Conservation (phyloP, 1,140 invertebrate species). For the Cataglyphis hispanica region DNA sequence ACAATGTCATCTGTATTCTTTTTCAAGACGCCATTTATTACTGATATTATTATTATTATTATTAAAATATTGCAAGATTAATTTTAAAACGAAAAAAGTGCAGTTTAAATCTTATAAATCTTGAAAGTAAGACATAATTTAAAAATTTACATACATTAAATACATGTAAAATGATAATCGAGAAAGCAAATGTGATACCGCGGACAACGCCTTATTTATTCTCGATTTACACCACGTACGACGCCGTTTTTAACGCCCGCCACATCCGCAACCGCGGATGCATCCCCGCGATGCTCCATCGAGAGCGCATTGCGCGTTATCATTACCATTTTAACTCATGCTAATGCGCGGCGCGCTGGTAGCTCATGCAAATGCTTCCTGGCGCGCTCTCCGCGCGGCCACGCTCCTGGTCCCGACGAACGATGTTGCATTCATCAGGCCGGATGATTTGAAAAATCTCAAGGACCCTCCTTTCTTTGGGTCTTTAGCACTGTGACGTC, state of each 20-base stretch:
- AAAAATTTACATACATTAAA: background rate
- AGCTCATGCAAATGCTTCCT: conserved; percentile 76
- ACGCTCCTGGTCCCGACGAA: conserved; percentile 72
- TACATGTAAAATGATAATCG: background rate
- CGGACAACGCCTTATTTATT: background rate
- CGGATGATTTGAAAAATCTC: conserved; percentile 77
- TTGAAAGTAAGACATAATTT: background rate
- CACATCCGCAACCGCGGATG: conserved; percentile 13
- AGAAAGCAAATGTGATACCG: background rate
- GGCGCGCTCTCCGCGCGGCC: conserved; percentile 42
- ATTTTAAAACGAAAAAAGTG: background rate
- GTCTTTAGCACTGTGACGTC: conserved; percentile 77
- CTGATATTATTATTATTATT: too few species aligned
- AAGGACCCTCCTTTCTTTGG: conserved; percentile 77
- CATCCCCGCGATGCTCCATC: conserved; percentile 56
- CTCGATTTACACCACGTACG: conserved; percentile 25
- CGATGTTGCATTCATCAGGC: conserved; percentile 77
- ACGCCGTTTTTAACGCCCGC: conserved; percentile 56
- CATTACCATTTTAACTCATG: conserved; percentile 75
- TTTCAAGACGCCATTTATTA: background rate
- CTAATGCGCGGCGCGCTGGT: conserved; percentile 70
- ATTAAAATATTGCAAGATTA: background rate
- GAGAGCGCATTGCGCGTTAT: conserved; percentile 69
- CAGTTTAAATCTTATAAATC: background rate
- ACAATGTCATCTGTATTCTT: too few species aligned